Evolutionary conservation across 2,113 vertebrate genomes (phyloP), one percentile per base, ranked within the genome.

Genomic region (Alexandromys fortis): DNA sequence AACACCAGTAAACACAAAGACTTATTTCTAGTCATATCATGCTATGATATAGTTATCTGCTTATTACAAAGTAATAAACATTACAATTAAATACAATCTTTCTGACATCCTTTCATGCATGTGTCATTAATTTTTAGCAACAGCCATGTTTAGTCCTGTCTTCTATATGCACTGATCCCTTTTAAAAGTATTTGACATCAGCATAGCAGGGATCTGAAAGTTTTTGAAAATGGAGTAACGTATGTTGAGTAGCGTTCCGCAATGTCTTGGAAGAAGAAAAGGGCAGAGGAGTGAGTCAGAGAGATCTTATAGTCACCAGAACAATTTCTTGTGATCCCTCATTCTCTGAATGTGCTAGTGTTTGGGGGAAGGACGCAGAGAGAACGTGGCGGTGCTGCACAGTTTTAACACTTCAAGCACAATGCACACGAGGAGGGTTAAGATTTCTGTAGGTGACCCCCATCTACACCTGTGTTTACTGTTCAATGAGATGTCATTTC

Each of bases 41-140:
- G 45, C 67, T 45, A 70, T 24, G 63, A 12, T 47, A 77, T 13
- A 78, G 3, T 73, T 91, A 94, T 63, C 82, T 63, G 21, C 83
- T 49, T 82, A 82, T 42, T 87, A 55, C 35, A 91, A 65, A 67
- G 92, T 87, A 97, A 49, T 78, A 63, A 24, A 17, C 47, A 96
- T 77, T 96, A 91, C 4, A 63, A 90, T 95, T 92, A 90, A 87
- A 28, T 24, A 35, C 79, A 7, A 67, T 90, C 11, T 89, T 82
- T 91, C 38, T 77, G 42, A 89, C 65, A 72, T 42, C 73, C 26
- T 77, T 97, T 70, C 94, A 87, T 87, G 9, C 76, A 22, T 24
- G 10, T 24, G 10, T 68, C 30, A 68, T 33, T 68, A 68, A 33
- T 16, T 33, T 7, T 68, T 5, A n/a, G 33, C 49, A 79, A 52